phyloP scores from a whole-genome alignment of 2,113 vertebrate genomes.

The Egretta garzetta region DNA sequence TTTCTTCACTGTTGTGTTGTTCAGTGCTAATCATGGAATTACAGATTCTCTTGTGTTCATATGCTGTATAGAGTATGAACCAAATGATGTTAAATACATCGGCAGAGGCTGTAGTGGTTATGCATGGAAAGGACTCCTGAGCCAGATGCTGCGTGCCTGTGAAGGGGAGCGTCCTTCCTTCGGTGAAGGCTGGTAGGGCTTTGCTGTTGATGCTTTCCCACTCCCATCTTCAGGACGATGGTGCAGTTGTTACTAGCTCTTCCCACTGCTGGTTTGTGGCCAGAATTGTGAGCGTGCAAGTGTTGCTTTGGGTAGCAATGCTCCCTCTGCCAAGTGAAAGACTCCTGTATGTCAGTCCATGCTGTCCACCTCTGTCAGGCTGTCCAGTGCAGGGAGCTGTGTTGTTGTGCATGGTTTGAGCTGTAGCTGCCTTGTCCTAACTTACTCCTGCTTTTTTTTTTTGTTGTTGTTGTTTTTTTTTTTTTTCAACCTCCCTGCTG shows the following conservation, averaged over 20 bases:
- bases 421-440: background rate
- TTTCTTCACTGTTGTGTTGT: slow-evolving; percentile 31
- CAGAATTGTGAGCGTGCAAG: background rate
- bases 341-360: background rate
- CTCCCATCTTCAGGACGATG: background rate
- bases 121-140: background rate
- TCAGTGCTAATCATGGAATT: slow-evolving; percentile 50
- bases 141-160: background rate
- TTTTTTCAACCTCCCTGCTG: fast-evolving
- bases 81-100: background rate
- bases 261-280: background rate
- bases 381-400: background rate
- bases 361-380: fast-evolving
- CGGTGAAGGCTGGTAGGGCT: background rate
- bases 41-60: background rate
- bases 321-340: background rate
- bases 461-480: background rate
- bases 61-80: background rate
- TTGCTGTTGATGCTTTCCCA: background rate
- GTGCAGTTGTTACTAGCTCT: background rate
- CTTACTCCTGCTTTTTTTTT: background rate
- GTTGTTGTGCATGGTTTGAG: background rate
- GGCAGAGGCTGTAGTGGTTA: background rate
- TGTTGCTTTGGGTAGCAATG: background rate
- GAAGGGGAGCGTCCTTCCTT: background rate